Percentiles rank a stretch among this genome's conserved stretches.
Evolutionary conservation across 1,140 invertebrate genomes (phyloP).

Genomic region (Ips typographus): DNA sequence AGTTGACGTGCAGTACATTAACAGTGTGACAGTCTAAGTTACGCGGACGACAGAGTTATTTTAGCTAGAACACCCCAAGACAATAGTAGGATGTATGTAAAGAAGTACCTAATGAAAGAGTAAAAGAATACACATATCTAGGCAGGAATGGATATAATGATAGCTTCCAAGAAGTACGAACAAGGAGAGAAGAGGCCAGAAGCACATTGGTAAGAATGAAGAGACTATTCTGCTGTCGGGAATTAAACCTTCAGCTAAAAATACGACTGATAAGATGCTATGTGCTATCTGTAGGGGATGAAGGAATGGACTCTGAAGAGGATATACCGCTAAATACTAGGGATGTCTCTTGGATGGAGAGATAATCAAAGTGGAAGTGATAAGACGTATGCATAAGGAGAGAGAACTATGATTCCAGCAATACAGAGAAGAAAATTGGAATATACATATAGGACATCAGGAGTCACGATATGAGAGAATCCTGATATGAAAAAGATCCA

Average conservation of each 20-base stretch:
- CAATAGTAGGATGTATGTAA: too few relatives aligned
- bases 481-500: too few relatives aligned
- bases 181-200: neutral
- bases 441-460: too few relatives aligned
- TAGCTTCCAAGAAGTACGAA: neutral
- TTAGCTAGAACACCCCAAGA: too few relatives aligned
- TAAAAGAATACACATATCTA: neutral
- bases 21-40: too few relatives aligned
- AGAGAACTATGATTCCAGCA: too few relatives aligned
- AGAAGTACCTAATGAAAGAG: too few relatives aligned
- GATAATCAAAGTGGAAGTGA: neutral
- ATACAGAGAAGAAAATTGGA: too few relatives aligned
- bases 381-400: too few relatives aligned
- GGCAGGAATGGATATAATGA: neutral
- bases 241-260: neutral
- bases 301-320: neutral
- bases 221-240: neutral
- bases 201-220: neutral
- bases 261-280: neutral
- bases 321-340: neutral
- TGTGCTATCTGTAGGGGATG: neutral
- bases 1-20: too few relatives aligned
- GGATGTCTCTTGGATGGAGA: neutral
- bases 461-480: too few relatives aligned
- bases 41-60: too few relatives aligned